Evolutionary conservation across 2,113 vertebrate genomes (phyloP), one percentile per base, ranked within the genome.

Genomic region (Galemys pyrenaicus): DNA sequence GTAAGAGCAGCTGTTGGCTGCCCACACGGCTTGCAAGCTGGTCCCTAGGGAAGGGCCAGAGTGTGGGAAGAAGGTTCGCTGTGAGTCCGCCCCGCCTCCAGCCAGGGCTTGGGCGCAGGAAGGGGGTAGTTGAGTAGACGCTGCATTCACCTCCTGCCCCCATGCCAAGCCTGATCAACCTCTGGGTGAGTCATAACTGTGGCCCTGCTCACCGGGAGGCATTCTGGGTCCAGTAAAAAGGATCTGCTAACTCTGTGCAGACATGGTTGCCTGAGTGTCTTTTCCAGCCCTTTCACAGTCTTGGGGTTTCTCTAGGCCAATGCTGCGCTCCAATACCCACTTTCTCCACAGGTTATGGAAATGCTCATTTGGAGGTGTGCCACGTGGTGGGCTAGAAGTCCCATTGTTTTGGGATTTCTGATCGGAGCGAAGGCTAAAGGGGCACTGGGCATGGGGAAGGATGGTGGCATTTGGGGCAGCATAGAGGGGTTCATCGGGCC

Each of bases 281-380:
- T 83, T 56, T 54, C 74, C 2, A 12, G 32, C 12, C 79, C 30
- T 80, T 80, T 75, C 56, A 37, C 15, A 51, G 82, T 5, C 20
- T 65, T 92, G 22, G 56, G 82, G 56, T 79, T 95, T 96, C 87
- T 92, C 30, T 78, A 94, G 83, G 95, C 87, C 75, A 91, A 95
- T 79, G n/a, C 67, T 58, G 44, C 20, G 70, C 65, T 86, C 17
- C 19, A 60, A 68, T 74, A 35, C 35, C 3, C 15, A 3, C 19
- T 82, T 85, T 79, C 91, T 95, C 30, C 19, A 1, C 11, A 3
- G 39, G 15, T 3, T 58, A 49, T 67, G 92, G 15, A 67, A 71
- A 84, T 86, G 15, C 17, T 9, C 5, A 0, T n/a, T 68, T n/a
- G 26, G 80, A 90, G 70, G n/a, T 17, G 73, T 2, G 3, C 70